A percentile compares a stretch with the other conserved stretches of the same genome.
phyloP scores from a whole-genome alignment of 2,888 invertebrate species.

The Cataglyphis altisquamis region DNA sequence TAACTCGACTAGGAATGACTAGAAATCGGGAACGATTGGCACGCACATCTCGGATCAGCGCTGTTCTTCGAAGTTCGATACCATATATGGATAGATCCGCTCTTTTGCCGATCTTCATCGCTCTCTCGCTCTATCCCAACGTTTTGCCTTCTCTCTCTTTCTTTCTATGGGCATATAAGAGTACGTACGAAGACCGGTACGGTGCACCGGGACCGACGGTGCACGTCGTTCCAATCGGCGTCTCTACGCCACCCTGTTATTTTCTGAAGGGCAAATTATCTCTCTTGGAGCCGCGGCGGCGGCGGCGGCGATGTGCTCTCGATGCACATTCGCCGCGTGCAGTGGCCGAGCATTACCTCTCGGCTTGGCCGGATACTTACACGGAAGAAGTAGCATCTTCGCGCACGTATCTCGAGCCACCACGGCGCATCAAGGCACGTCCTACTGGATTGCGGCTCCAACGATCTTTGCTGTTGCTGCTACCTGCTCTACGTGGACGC shows the following conservation, averaged over 20 bases:
- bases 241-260: conserved; percentile 83
- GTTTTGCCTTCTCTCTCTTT: conserved; percentile 26
- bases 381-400: conserved; percentile 85
- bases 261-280: conserved; percentile 84
- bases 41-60: conserved; percentile 50
- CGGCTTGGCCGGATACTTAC: conserved; percentile 73
- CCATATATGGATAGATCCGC: conserved; percentile 22
- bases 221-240: conserved; percentile 74
- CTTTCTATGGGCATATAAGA: conserved; percentile 65
- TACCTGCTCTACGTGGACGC: conserved; percentile 77
- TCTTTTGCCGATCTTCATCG: neutral
- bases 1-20: conserved; percentile 44
- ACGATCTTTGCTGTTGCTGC: conserved; percentile 75
- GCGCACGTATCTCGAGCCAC: conserved; percentile 85
- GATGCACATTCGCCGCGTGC: conserved; percentile 81
- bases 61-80: conserved; percentile 36
- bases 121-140: neutral
- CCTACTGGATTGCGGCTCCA: conserved; percentile 85
- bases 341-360: conserved; percentile 74
- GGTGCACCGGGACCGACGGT: conserved; percentile 50
- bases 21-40: conserved; percentile 53
- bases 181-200: conserved; percentile 62
- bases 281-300: conserved; percentile 61
- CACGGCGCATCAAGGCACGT: conserved; percentile 85
- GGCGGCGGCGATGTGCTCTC: conserved; percentile 76